Percentiles rank a stretch among this genome's conserved stretches.
These are phyloP conservation scores for Drosophila sulfurigaster DNA, from an alignment of 1,140 invertebrate species.

Conservation along the genomic window DNA sequence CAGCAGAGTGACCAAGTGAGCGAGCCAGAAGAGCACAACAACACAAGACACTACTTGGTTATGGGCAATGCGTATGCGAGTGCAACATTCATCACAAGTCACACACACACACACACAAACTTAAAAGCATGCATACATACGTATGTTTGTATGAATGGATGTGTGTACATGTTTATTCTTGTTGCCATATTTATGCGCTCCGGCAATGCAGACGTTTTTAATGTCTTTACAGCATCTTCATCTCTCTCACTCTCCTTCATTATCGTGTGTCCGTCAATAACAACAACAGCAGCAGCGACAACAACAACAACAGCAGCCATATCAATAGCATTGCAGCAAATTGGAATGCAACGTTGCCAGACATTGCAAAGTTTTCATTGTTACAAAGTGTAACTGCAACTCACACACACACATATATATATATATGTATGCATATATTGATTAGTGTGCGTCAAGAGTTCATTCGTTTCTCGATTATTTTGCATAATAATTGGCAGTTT, in stretches of 20 bases:
- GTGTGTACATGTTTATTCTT: slow-evolving; percentile 40
- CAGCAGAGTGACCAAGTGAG: slow-evolving; percentile 14
- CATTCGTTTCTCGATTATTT: slow-evolving; percentile 29
- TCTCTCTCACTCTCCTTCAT: slow-evolving; percentile 56
- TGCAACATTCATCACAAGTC: slow-evolving; percentile 49
- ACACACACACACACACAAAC: background rate
- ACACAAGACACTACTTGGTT: slow-evolving; percentile 22
- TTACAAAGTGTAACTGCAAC: slow-evolving; percentile 3
- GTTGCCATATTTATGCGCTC: slow-evolving; percentile 75
- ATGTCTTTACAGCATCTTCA: slow-evolving; percentile 60
- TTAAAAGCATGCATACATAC: slow-evolving; percentile 1
- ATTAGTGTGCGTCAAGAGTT: slow-evolving; percentile 49
- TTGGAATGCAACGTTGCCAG: slow-evolving; percentile 39
- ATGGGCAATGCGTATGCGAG: slow-evolving; percentile 48
- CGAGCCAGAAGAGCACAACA: slow-evolving; percentile 14
- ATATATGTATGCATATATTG: slow-evolving; percentile 32
- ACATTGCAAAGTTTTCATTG: slow-evolving; percentile 31
- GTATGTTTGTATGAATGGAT: background rate
- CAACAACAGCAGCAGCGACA: slow-evolving; percentile 25
- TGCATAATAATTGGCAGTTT: slow-evolving; percentile 53
- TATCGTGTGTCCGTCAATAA: slow-evolving; percentile 44
- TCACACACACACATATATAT: background rate
- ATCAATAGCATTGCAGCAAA: slow-evolving; percentile 25
- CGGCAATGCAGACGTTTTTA: slow-evolving; percentile 76
- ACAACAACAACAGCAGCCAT: slow-evolving; percentile 22